phyloP scores from a whole-genome alignment of 2,888 invertebrate genomes.

The Diarsia mendica region DNA sequence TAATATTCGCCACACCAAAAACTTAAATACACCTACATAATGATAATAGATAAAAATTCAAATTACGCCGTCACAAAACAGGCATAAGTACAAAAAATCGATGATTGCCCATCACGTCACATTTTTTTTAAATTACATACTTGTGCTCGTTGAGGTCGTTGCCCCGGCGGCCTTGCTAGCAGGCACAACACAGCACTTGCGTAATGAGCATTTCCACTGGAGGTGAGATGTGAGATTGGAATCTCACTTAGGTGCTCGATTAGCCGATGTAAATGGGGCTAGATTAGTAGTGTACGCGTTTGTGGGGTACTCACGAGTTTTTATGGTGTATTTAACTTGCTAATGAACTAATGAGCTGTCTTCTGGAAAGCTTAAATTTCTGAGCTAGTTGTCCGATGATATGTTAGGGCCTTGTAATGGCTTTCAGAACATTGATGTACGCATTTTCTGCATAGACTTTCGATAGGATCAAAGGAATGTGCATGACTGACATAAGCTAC shows the following conservation, averaged over 20 bases:
- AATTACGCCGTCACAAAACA: conserved; percentile 50
- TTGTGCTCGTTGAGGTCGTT: conserved; percentile 53
- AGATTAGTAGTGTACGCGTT: conserved; percentile 13
- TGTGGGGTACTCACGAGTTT: not conserved
- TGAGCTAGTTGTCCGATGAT: not conserved
- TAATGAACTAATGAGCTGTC: conserved; percentile 4
- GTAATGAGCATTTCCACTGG: conserved; percentile 64
- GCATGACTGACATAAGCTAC: too few species aligned
- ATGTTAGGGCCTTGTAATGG: not conserved
- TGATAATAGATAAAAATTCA: conserved; percentile 51
- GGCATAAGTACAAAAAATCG: conserved; percentile 58
- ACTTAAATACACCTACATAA: conserved; percentile 40
- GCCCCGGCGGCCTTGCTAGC: conserved; percentile 62
- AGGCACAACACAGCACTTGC: conserved; percentile 59
- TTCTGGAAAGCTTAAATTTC: not conserved
- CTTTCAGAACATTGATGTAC: not conserved
- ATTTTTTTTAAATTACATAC: conserved; percentile 59
- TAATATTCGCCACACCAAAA: conserved; percentile 47
- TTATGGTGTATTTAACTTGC: conserved; percentile 18
- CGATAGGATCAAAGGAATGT: not conserved
- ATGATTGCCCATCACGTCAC: conserved; percentile 58
- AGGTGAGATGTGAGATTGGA: conserved; percentile 29
- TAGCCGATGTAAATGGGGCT: conserved; percentile 24
- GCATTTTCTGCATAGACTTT: not conserved
- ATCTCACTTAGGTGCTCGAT: conserved; percentile 32